Evolutionary conservation across 1,140 invertebrate genomes (phyloP), one percentile per base, ranked within the genome.

Genomic region (Drosophila arawakana): DNA sequence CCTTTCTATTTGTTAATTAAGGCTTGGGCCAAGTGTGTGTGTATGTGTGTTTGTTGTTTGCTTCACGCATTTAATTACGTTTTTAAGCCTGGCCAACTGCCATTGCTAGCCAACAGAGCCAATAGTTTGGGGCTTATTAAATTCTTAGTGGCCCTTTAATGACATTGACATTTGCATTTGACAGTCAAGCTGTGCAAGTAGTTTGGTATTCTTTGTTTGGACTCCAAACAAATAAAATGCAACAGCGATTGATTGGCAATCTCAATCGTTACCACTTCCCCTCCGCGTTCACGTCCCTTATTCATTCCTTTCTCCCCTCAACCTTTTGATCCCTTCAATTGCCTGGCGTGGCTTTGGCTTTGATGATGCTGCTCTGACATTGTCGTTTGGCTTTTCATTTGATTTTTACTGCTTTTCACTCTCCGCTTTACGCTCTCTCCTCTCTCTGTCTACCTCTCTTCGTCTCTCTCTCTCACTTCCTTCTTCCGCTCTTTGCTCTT

Each of bases 1-100:
- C 54, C 73, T 88, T 89, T 88, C 73, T 80, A 89, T 89, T 88
- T 88, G 83, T 88, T 88, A 88, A 88, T 88, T 88, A 88, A 88
- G 80, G 61, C 57, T 62, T 44, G 47, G 49, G 55, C 65, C 9
- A 65, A 69, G 54, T 50, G 15, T 54, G 55, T 41, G 4, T 49
- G 61, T n/a, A n/a, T 39, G 44, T 46, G 25, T 50, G 47, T 52
- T 30, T 44, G 41, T 54, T 50, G 50, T 62, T 72, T 59, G 70
- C 63, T 63, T 72, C 67, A 86, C 82, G 82, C 84, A 88, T 89
- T 83, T 88, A 89, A 89, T 88, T 88, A 86, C 84, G 77, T 89
- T 80, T 88, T 83, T 80, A 80, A 80, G 73, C 34, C 63, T 65
- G 76, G 68, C 69, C 62, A 54, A 60, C 30, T 78, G 75, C 74